These are phyloP conservation scores for Rhinoraja longicauda DNA, from an alignment of 2,797 vertebrate genomes.

Conservation along the genomic window DNA sequence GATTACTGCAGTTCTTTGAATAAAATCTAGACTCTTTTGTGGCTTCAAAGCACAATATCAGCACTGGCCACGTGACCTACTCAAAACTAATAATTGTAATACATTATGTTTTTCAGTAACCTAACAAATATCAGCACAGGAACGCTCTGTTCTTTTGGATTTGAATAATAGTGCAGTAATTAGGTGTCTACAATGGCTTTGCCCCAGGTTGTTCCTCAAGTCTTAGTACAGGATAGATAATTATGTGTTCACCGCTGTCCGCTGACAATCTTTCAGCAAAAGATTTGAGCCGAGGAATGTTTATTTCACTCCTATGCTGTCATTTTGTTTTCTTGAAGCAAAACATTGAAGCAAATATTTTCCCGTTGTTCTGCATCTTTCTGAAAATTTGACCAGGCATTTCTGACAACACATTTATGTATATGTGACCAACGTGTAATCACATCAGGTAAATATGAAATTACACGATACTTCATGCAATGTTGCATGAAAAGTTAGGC, in stretches of 20 bases:
- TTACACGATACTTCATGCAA: too few species aligned
- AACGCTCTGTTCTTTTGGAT: conserved; percentile 4
- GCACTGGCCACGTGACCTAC: too few species aligned
- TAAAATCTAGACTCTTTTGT: not conserved
- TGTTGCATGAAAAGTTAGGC: too few species aligned
- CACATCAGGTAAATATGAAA: too few species aligned
- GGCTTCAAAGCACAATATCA: not conserved
- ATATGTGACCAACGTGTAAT: too few species aligned
- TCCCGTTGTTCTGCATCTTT: too few species aligned
- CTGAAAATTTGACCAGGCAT: too few species aligned
- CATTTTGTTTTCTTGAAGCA: too few species aligned
- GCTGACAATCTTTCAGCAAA: not conserved
- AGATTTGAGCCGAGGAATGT: not conserved
- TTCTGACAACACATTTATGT: too few species aligned
- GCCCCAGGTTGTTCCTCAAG: not conserved
- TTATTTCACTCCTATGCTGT: too few species aligned
- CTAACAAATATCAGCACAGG: not conserved
- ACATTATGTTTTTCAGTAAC: not conserved
- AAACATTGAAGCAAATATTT: too few species aligned
- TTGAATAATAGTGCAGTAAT: not conserved
- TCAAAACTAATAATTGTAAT: not conserved
- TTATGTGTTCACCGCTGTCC: conserved; percentile 6
- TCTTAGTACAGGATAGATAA: not conserved
- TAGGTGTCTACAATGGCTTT: not conserved
- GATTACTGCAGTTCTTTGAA: not conserved